Evolutionary conservation across 2,888 invertebrate genomes (phyloP), one percentile per base, ranked within the genome.

Genomic region (Cataglyphis livida): DNA sequence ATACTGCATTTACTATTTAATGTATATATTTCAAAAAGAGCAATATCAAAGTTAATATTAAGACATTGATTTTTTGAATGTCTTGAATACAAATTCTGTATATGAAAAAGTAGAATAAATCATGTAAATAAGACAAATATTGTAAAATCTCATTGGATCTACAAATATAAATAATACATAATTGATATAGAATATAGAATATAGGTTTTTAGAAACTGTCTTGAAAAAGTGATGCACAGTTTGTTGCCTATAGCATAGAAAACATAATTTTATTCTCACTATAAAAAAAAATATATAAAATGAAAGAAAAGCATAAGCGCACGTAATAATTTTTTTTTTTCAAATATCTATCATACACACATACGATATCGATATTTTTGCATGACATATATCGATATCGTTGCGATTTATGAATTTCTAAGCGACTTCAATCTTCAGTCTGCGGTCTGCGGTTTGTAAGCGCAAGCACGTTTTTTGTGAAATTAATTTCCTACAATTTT

Each of bases 21-120:
- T 57, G 5, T 9, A 57, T 57, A 21, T 57, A 48, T 66, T 28
- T 48, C 18, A 3, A 44, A 38, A 25, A 48, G 28, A 51, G 51
- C 51, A 51, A n/a, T 51, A 51, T 3, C 25, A 10, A 25, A n/a
- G 6, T 57, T 57, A 21, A 48, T 32, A n/a, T 44, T 68, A 48
- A 57, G 6, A 57, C 10, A 35, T 57, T 38, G 3, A 18, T 25
- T 54, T 70, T 35, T 57, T 10, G 28, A 32, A 71, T 25, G 5
- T 38, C 54, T 38, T 10, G 15, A 54, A 54, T 59, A 12, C 9
- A 57, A 38, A 71, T 7, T 2, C 0, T 73, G 9, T 73, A 61
- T 12, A 48, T 48, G 32, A 32, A 15, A 15, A 21, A 62, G 62
- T 32, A 32, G 9, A 74, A 62, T 62, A 44, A 74, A 62, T 74